phyloP scores from a whole-genome alignment of 2,888 invertebrate genomes.

The Hydroisotoma schaefferi region DNA sequence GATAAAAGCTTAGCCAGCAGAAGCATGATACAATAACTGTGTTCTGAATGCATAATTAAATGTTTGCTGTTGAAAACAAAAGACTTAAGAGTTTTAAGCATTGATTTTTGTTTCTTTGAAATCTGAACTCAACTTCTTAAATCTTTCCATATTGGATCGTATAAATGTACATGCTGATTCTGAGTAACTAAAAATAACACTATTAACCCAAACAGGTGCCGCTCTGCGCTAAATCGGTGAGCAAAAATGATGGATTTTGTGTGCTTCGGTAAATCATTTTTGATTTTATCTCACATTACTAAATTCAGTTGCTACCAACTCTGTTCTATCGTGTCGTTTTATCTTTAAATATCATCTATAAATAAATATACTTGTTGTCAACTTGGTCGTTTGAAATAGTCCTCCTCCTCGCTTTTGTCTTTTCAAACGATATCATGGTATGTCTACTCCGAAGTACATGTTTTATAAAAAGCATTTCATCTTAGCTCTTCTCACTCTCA shows the following conservation, averaged over 20 bases:
- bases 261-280: constrained; percentile 75
- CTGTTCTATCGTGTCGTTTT: constrained; percentile 9
- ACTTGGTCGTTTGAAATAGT: constrained; percentile 1
- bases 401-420: constrained; percentile 1
- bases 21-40: too few species aligned
- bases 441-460: neutral
- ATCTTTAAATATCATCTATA: neutral
- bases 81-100: too few species aligned
- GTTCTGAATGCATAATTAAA: too few species aligned
- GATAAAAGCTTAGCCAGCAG: too few species aligned
- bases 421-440: neutral
- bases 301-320: constrained; percentile 35
- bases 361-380: too few species aligned
- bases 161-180: neutral
- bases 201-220: constrained; percentile 70
- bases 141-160: too few species aligned
- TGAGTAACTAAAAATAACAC: constrained; percentile 51
- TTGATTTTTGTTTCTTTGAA: too few species aligned
- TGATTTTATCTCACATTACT: constrained; percentile 46
- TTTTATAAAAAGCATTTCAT: too few species aligned
- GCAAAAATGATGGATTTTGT: constrained; percentile 86
- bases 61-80: too few species aligned
- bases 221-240: constrained; percentile 91
- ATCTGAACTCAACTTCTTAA: too few species aligned
- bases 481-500: too few species aligned